Evolutionary conservation across 2,797 vertebrate species (phyloP).

Genomic region (Rhinella marina): DNA sequence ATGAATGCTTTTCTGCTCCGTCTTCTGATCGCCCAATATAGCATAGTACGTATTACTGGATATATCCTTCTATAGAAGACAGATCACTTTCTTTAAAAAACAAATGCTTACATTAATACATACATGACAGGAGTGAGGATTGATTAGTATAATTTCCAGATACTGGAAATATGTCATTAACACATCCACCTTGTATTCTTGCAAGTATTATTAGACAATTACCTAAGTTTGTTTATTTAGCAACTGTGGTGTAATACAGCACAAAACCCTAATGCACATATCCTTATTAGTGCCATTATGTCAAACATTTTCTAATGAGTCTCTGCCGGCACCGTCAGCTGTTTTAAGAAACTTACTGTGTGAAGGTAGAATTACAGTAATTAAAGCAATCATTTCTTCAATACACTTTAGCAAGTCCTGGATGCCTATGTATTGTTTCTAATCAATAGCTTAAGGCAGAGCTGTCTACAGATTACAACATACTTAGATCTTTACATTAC

Average conservation of each 20-base stretch:
- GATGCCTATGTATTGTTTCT: conserved; percentile 16
- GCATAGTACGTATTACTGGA: conserved; percentile 34
- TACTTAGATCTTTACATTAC: not conserved
- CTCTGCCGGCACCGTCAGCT: conserved; percentile 3
- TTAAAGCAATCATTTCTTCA: conserved; percentile 33
- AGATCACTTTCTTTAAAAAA: conserved; percentile 36
- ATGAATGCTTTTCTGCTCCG: conserved; percentile 38
- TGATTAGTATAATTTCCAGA: conserved; percentile 5
- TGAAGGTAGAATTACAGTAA: conserved; percentile 30
- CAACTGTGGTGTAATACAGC: conserved; percentile 14
- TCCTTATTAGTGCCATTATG: conserved; percentile 36
- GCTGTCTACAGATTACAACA: not conserved
- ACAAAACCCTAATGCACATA: conserved; percentile 24
- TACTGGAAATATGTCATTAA: conserved; percentile 23
- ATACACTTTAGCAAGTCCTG: conserved; percentile 24
- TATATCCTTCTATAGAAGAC: conserved; percentile 41
- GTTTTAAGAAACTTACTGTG: conserved; percentile 30
- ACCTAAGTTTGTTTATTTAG: conserved; percentile 25
- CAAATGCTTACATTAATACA: conserved; percentile 24
- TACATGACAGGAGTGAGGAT: conserved; percentile 14
- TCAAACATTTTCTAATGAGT: conserved; percentile 31
- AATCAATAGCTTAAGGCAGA: conserved; percentile 13
- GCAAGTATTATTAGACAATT: conserved; percentile 19
- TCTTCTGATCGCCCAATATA: conserved; percentile 43
- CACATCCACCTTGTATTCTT: conserved; percentile 1